Conservation (phyloP, 2,888 invertebrate genomes). For the Microplitis manilae region DNA sequence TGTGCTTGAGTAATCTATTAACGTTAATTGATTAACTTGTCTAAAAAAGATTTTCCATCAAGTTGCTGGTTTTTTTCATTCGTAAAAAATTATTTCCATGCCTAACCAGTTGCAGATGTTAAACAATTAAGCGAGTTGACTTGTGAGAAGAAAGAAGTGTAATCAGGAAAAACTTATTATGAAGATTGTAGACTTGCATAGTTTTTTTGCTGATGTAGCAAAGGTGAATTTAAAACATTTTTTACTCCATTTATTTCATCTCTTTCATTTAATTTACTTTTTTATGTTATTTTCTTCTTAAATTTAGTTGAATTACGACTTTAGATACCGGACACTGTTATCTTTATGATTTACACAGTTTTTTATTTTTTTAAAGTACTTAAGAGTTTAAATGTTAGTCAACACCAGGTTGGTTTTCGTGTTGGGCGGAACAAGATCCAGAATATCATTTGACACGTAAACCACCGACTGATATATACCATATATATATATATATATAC, state of each 20-base stretch:
- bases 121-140: constrained; percentile 33
- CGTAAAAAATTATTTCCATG: background rate
- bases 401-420: background rate
- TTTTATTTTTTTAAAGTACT: constrained; percentile 1
- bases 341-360: constrained; percentile 15
- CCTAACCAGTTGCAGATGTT: constrained; percentile 24
- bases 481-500: background rate
- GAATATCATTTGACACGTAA: constrained; percentile 31
- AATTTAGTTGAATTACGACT: constrained; percentile 1
- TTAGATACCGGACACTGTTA: constrained; percentile 13
- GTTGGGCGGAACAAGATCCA: background rate
- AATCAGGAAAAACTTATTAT: constrained; percentile 18
- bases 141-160: constrained; percentile 14
- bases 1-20: constrained; percentile 25
- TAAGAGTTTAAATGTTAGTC: constrained; percentile 1
- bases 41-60: constrained; percentile 37
- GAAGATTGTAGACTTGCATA: background rate
- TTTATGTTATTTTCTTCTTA: background rate
- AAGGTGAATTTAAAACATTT: constrained; percentile 40
- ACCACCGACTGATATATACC: background rate
- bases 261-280: background rate
- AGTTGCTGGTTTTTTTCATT: constrained; percentile 9
- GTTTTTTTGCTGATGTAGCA: background rate
- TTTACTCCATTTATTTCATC: constrained; percentile 26
- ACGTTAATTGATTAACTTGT: constrained; percentile 20